phyloP scores from a whole-genome alignment of 2,113 vertebrate genomes.

The Ammodytes marinus region DNA sequence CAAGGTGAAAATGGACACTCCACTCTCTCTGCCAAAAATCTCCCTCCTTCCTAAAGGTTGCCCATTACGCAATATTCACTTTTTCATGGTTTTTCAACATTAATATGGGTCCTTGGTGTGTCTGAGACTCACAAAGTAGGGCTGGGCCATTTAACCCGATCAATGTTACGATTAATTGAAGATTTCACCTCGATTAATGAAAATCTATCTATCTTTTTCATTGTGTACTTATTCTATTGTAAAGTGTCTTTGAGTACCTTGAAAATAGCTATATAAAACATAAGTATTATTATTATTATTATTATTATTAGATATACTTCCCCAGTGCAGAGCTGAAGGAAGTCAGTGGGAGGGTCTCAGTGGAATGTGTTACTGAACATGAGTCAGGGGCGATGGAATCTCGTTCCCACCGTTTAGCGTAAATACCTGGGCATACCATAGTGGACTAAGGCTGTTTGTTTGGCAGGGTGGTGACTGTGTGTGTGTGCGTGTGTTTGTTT shows the following conservation, averaged over 20 bases:
- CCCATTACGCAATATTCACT: no score
- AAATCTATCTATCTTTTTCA: no score
- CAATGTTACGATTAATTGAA: no score
- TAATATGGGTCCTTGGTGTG: no score
- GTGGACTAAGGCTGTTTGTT: slow-evolving; percentile 65
- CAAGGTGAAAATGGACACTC: slow-evolving; percentile 36
- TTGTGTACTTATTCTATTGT: no score
- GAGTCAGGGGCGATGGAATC: slow-evolving; percentile 56
- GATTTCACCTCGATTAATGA: no score
- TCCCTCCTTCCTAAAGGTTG: not conserved
- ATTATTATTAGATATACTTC: slow-evolving; percentile 21
- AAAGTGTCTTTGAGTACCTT: no score
- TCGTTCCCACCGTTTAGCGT: slow-evolving; percentile 63
- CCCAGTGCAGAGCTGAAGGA: slow-evolving; percentile 40
- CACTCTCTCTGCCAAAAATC: not conserved
- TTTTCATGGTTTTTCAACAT: no score
- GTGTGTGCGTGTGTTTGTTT: slow-evolving; percentile 18
- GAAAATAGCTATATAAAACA: no score
- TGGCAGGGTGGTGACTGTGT: slow-evolving; percentile 43
- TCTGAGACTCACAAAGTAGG: no score
- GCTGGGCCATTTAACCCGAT: no score
- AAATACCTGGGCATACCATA: slow-evolving; percentile 69
- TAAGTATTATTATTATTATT: no score
- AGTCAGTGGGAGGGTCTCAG: slow-evolving; percentile 41
- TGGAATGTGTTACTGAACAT: slow-evolving; percentile 63